phyloP scores from a whole-genome alignment of 2,113 vertebrate genomes.

The Macquaria ambigua region DNA sequence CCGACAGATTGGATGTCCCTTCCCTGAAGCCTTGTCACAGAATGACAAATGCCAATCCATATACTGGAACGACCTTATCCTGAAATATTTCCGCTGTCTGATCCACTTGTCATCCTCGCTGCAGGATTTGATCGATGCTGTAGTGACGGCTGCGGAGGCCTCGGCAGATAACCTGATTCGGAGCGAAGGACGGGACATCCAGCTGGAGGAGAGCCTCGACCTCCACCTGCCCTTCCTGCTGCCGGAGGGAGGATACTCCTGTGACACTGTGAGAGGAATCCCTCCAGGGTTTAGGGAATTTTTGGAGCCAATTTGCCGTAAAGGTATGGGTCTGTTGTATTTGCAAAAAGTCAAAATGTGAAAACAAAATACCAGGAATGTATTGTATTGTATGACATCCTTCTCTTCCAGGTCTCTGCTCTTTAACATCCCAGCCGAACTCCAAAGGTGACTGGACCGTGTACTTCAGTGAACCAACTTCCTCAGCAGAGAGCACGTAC shows the following conservation, averaged over 20 bases:
- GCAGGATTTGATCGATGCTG: slow-evolving; percentile 91
- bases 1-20: slow-evolving; percentile 18
- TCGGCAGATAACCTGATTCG: slow-evolving; percentile 89
- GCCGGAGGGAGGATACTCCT: slow-evolving; percentile 94
- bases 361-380: neutral
- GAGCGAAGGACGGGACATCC: slow-evolving; percentile 89
- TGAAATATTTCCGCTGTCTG: slow-evolving; percentile 36
- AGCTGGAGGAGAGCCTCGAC: slow-evolving; percentile 91
- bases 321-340: slow-evolving; percentile 81
- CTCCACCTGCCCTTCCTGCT: slow-evolving; percentile 94
- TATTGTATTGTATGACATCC: neutral
- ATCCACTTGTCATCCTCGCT: slow-evolving; percentile 14
- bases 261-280: slow-evolving; percentile 90
- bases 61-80: slow-evolving; percentile 38
- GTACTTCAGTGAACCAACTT: slow-evolving; percentile 86
- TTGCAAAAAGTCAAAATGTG: neutral
- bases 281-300: slow-evolving; percentile 92
- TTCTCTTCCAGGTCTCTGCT: slow-evolving; percentile 88
- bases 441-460: slow-evolving; percentile 91
- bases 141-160: slow-evolving; percentile 88
- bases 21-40: slow-evolving; percentile 41
- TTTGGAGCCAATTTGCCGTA: slow-evolving; percentile 90
- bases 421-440: slow-evolving; percentile 83
- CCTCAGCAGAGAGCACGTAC: slow-evolving; percentile 82
- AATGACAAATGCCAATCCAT: slow-evolving; percentile 44